Evolutionary conservation across 2,113 vertebrate genomes (phyloP), one percentile per base, ranked within the genome.

Genomic region (Phyllostomus discolor): DNA sequence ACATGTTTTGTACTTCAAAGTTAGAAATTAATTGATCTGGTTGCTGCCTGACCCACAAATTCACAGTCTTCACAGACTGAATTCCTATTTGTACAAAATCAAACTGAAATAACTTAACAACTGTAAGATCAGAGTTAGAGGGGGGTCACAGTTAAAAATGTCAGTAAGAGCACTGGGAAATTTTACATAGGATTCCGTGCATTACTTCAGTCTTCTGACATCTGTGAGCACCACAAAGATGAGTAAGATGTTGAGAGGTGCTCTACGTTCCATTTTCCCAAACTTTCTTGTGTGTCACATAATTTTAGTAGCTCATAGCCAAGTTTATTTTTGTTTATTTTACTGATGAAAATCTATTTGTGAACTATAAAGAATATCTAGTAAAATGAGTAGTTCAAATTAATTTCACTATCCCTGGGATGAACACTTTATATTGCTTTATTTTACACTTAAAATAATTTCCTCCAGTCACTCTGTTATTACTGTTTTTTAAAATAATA

Each of bases 71-170:
- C 59, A 43, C 48, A 76, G 80, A 92, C 17, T 87, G 94, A 95
- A 76, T 94, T 96, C 35, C 19, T 96, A 43, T 96, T 95, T 90
- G 69, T 41, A 88, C 84, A 41, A 95, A 95, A 70, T 84, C 50
- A 88, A 66, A 90, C 67, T 86, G 46, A 95, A 89, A 79, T 91
- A 92, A 91, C 57, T 75, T 95, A 66, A 91, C 90, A 86, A 73
- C 24, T 75, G 22, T 20, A 26, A 43, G 43, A 46, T 89, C 54
- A 46, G 79, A 93, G 28, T 48, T 87, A 92, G 79, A 91, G 50
- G 69, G 5, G 62, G 75, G 62, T 84, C 33, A 78, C 35, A 52
- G 75, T 43, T 50, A 35, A 90, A n/a, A 76, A 76, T 41, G 33
- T 31, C n/a, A n/a, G 14, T 31, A 73, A 76, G 33, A 62, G 26